Evolutionary conservation across 2,888 invertebrate species (phyloP).

Genomic region (Argyra leucocephala): DNA sequence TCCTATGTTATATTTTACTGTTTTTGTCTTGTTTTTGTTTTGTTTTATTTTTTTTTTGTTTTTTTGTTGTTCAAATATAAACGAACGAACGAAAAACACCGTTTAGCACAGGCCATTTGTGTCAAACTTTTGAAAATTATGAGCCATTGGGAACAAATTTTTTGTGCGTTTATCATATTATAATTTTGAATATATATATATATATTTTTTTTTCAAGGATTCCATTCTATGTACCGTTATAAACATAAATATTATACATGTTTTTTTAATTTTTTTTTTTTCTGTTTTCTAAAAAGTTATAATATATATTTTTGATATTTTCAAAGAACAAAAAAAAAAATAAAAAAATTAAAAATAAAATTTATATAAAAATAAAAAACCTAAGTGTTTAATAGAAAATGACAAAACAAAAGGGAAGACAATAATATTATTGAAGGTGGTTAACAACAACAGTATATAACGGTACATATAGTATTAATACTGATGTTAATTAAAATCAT

Average conservation of each 20-base stretch:
- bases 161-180: neutral
- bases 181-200: too few relatives aligned
- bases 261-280: neutral
- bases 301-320: neutral
- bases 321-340: neutral
- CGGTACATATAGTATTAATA: too few relatives aligned
- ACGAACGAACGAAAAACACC: neutral
- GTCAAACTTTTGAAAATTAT: conserved; percentile 11
- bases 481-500: too few relatives aligned
- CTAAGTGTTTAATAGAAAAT: conserved; percentile 3
- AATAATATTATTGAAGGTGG: neutral
- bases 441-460: neutral
- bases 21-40: neutral
- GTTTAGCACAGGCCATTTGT: conserved; percentile 9
- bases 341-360: too few relatives aligned
- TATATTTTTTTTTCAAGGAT: too few relatives aligned
- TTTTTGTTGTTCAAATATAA: too few relatives aligned
- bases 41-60: too few relatives aligned
- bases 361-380: neutral
- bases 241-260: neutral
- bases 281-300: neutral
- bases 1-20: neutral
- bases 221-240: neutral
- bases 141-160: conserved; percentile 11
- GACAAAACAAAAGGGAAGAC: neutral